Evolutionary conservation across 2,888 invertebrate species (phyloP).

Genomic region (Aromia moschata): DNA sequence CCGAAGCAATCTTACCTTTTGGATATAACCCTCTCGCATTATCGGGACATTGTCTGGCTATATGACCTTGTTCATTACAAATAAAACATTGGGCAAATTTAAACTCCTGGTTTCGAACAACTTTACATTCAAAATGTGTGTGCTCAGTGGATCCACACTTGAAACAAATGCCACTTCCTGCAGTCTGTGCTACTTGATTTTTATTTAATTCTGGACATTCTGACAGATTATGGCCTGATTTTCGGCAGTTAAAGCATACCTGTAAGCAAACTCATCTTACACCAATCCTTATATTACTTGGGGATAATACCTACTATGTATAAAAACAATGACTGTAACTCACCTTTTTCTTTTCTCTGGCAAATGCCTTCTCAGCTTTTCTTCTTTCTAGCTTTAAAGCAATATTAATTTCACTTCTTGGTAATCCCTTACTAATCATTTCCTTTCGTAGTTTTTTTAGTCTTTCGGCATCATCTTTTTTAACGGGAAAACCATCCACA

Average conservation of each 20-base stretch:
- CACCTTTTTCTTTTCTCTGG: slow-evolving; percentile 74
- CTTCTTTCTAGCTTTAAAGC: slow-evolving; percentile 76
- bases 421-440: slow-evolving; percentile 74
- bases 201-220: slow-evolving; percentile 79
- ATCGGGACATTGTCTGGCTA: slow-evolving; percentile 87
- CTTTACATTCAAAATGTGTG: slow-evolving; percentile 77
- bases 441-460: slow-evolving; percentile 69
- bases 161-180: slow-evolving; percentile 79
- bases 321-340: no score
- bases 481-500: slow-evolving; percentile 77
- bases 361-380: slow-evolving; percentile 76
- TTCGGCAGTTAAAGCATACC: slow-evolving; percentile 82
- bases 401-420: slow-evolving; percentile 72
- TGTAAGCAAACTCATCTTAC: no score
- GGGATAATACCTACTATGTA: slow-evolving; percentile 48
- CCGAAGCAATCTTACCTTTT: slow-evolving; percentile 66
- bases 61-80: slow-evolving; percentile 87
- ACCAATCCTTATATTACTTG: no score
- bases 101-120: slow-evolving; percentile 72
- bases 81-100: slow-evolving; percentile 90
- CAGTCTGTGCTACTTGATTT: slow-evolving; percentile 59
- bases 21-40: slow-evolving; percentile 87
- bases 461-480: slow-evolving; percentile 75
- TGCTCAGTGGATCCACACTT: slow-evolving; percentile 93
- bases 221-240: slow-evolving; percentile 81